Base-by-base conservation (phyloP, 2,113 vertebrate species). In the Illadopsis cleaveri region DNA sequence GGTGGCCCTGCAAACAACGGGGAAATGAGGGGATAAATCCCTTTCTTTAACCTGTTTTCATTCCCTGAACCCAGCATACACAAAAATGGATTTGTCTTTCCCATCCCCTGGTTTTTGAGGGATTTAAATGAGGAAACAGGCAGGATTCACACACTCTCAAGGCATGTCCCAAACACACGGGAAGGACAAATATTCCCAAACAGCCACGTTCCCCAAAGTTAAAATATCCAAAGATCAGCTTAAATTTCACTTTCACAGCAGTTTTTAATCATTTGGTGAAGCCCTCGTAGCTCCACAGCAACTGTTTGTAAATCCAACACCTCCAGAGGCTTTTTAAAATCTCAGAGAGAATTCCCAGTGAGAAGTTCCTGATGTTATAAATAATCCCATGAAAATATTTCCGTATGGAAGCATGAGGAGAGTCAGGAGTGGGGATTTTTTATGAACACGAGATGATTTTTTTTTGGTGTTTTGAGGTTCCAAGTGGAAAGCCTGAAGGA, bases 391-490 rank as follows among this genome's bases (percentile, higher is more conserved):
- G 8, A 31, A 73, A 81, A 57, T 12, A 17, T 40, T 86, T 65
- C 9, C 3, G 2, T 0, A 6, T 3, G 2, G 23, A n/a, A 71
- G 22, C 15, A 25, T 9, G 4, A 58, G 47, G 6, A 5, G 65
- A 51, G n/a, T 2, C 23, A 9, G 33, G 35, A 28, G 21, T 7
- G 11, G 25, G 50, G 56, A 20, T 6, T 31, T 57, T 6, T 28
- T 5, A 9, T 0, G 5, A 57, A 7, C 40, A 9, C 0, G 1
- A 65, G 23, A 31, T 12, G 21, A 21, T 38, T 19, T 27, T 53
- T 24, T 18, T 22, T 1, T 12, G 33, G 42, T 2, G 22, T 2
- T 1, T 15, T 3, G 3, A 7, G 38, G 48, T 15, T 57, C 48
- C 11, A 8, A 42, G 53, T 0, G 40, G 30, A 58, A 78, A 78